A percentile compares a stretch with the other conserved stretches of the same genome.
These are phyloP conservation scores for Matsumyia berberina DNA, from an alignment of 2,888 invertebrate genomes.

Conservation along the genomic window DNA sequence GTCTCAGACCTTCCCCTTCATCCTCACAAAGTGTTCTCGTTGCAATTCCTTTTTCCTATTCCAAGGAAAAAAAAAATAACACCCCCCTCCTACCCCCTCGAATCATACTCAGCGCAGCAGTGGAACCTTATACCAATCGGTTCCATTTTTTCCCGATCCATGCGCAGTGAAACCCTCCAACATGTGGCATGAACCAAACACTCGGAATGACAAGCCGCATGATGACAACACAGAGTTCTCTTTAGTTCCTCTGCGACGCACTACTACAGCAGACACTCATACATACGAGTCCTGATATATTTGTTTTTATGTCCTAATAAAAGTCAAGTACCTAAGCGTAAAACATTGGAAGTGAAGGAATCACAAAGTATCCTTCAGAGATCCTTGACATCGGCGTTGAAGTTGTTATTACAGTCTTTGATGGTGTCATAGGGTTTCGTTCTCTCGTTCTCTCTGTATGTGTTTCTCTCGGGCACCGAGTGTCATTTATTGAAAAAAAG, in stretches of 20 bases:
- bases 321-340: slow-evolving; percentile 42
- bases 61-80: slow-evolving; percentile 20
- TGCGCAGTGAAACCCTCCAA: slow-evolving; percentile 50
- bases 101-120: background rate
- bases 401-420: background rate
- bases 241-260: background rate
- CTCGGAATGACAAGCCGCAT: slow-evolving; percentile 51
- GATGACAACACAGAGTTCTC: slow-evolving; percentile 46
- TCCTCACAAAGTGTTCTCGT: slow-evolving; percentile 3
- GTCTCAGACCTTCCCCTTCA: slow-evolving; percentile 16
- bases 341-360: slow-evolving; percentile 39
- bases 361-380: slow-evolving; percentile 58
- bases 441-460: slow-evolving; percentile 1
- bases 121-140: slow-evolving; percentile 20
- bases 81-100: background rate
- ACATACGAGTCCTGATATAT: slow-evolving; percentile 13
- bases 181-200: slow-evolving; percentile 61
- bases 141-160: slow-evolving; percentile 11
- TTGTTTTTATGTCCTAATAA: slow-evolving; percentile 35
- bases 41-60: slow-evolving; percentile 40
- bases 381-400: slow-evolving; percentile 51
- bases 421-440: background rate
- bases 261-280: background rate
- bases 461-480: background rate
- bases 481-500: slow-evolving; percentile 25